Percentiles rank a stretch among this genome's conserved stretches.
These are phyloP conservation scores for Fabriciana adippe DNA, from an alignment of 2,888 invertebrate genomes.

Conservation along the genomic window DNA sequence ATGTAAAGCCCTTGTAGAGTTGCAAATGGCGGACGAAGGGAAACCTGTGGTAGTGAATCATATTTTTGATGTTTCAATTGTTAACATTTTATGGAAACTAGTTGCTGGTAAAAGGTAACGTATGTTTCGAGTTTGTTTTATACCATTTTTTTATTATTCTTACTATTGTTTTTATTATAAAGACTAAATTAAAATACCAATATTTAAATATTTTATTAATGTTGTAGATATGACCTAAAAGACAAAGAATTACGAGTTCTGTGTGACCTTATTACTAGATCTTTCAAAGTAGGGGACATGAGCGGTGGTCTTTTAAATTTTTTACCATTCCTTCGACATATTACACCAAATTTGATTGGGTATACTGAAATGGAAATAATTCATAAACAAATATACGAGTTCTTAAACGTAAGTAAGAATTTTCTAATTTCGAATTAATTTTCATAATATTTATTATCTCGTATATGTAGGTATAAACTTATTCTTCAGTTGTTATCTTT, in stretches of 20 bases:
- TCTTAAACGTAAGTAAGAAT: conserved; percentile 74
- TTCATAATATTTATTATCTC: too few species aligned
- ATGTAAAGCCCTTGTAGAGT: conserved; percentile 79
- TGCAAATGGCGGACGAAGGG: conserved; percentile 57
- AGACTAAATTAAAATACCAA: neutral
- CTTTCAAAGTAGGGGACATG: conserved; percentile 85
- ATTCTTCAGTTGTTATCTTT: too few species aligned
- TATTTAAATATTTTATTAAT: neutral
- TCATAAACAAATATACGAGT: conserved; percentile 77
- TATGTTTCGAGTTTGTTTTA: conserved; percentile 3
- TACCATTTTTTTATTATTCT: conserved; percentile 1
- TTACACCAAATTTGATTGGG: conserved; percentile 84
- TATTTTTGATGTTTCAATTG: conserved; percentile 84
- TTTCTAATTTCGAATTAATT: neutral
- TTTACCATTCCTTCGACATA: conserved; percentile 85
- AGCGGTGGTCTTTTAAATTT: conserved; percentile 87
- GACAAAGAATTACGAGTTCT: conserved; percentile 81
- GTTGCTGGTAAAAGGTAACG: conserved; percentile 84
- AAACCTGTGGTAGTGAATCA: conserved; percentile 76
- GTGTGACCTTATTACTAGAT: conserved; percentile 81
- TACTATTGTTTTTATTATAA: neutral
- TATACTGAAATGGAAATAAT: conserved; percentile 80
- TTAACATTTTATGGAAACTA: conserved; percentile 88
- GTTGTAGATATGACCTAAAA: conserved; percentile 78
- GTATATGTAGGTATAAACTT: too few species aligned